Evolutionary conservation across 92 coral and sea anemone species (phyloP).

Genomic region (Chrysogorgia sp.): DNA sequence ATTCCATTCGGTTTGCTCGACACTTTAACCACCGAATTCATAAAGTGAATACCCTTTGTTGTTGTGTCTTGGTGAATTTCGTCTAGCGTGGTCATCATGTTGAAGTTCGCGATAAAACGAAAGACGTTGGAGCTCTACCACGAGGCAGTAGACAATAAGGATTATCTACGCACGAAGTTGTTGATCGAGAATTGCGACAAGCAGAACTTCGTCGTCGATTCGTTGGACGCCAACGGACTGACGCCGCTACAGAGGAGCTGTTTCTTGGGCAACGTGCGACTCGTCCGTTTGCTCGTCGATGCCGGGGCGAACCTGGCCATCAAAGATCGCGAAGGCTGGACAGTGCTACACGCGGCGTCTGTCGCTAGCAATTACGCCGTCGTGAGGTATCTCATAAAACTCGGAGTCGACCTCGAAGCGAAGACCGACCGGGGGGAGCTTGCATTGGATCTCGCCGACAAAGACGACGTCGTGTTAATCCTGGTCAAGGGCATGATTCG

Average conservation of each 20-base stretch:
- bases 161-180: constrained; percentile 65
- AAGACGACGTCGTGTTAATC: constrained; percentile 70
- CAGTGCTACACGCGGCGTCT: constrained; percentile 90
- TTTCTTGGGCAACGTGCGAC: constrained; percentile 78
- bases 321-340: constrained; percentile 98
- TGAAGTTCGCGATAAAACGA: constrained; percentile 92
- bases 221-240: constrained; percentile 91
- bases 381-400: constrained; percentile 75
- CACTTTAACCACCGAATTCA: not conserved
- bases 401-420: constrained; percentile 79
- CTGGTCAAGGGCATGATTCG: constrained; percentile 84
- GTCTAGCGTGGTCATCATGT: constrained; percentile 49
- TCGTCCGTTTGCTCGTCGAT: constrained; percentile 81
- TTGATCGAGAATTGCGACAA: constrained; percentile 74
- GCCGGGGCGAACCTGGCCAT: constrained; percentile 87
- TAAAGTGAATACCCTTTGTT: not conserved
- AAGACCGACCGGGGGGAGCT: constrained; percentile 81
- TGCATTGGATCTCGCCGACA: constrained; percentile 86
- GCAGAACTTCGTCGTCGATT: constrained; percentile 81
- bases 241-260: constrained; percentile 93
- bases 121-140: constrained; percentile 84
- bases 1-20: not conserved
- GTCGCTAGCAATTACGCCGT: constrained; percentile 89
- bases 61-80: not conserved
- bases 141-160: constrained; percentile 87